Conservation (phyloP, 2,888 invertebrate genomes). For the Mythimna impura region DNA sequence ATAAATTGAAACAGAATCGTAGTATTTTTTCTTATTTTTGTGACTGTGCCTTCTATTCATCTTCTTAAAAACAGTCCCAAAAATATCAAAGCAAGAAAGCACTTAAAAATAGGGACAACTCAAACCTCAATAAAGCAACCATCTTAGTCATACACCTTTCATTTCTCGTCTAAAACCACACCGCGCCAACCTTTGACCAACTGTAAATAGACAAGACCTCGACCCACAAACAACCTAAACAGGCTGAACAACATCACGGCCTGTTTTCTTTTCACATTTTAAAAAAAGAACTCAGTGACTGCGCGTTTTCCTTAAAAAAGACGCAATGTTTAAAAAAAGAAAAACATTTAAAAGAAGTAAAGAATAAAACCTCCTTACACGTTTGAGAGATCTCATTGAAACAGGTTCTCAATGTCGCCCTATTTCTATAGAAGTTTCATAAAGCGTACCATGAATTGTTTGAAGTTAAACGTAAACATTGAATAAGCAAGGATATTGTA, state of each 20-base stretch:
- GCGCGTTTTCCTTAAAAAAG: constrained; percentile 73
- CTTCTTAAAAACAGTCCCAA: constrained; percentile 6
- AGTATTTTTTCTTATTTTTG: background rate
- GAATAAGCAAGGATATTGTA: constrained; percentile 51
- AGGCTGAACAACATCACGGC: constrained; percentile 69
- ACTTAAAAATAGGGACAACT: constrained; percentile 28
- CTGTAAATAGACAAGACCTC: constrained; percentile 74
- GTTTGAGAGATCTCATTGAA: constrained; percentile 45
- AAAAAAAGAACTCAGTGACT: constrained; percentile 78
- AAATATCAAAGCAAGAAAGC: constrained; percentile 46
- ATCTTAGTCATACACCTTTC: constrained; percentile 51
- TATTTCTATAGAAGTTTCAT: constrained; percentile 56
- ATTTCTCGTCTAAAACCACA: constrained; percentile 56
- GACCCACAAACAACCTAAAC: constrained; percentile 74
- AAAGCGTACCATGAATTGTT: constrained; percentile 62
- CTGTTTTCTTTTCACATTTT: constrained; percentile 77
- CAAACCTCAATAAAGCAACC: constrained; percentile 41
- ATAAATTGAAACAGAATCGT: background rate
- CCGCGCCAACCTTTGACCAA: constrained; percentile 68
- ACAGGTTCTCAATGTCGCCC: constrained; percentile 59
- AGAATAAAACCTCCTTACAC: constrained; percentile 29
- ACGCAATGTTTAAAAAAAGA: constrained; percentile 67
- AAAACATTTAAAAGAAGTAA: constrained; percentile 68
- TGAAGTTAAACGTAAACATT: constrained; percentile 61
- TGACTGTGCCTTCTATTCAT: background rate